Percentiles rank a stretch among this genome's conserved stretches.
Conservation (phyloP, 2,888 invertebrate genomes). For the Aquatica leii region DNA sequence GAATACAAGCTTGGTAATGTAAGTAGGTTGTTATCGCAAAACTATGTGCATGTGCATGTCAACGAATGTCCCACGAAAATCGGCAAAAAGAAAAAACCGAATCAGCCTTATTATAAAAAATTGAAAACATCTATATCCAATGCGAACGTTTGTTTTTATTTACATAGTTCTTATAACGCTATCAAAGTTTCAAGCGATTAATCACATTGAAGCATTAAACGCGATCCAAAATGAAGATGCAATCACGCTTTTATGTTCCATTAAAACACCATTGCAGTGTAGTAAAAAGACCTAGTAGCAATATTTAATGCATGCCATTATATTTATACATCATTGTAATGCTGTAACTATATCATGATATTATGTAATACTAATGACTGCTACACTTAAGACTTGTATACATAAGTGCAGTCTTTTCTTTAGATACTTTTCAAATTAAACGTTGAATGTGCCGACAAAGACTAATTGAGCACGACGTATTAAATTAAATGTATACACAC, state of each 20-base stretch:
- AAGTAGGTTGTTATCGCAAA: conserved; percentile 42
- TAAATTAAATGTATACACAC: too few species aligned
- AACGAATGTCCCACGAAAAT: conserved; percentile 15
- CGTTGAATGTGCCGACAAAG: too few species aligned
- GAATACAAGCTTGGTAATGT: conserved; percentile 35
- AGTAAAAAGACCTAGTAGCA: conserved; percentile 9
- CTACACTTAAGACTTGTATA: too few species aligned
- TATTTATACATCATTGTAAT: conserved; percentile 13
- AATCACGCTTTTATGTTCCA: conserved; percentile 21
- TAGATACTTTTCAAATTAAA: too few species aligned
- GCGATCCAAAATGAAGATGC: conserved; percentile 19
- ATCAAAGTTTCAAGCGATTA: conserved; percentile 16
- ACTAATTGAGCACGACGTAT: too few species aligned
- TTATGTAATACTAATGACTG: too few species aligned
- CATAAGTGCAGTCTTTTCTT: too few species aligned
- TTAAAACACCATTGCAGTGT: conserved; percentile 8
- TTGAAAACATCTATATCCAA: conserved; percentile 3
- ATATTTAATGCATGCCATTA: conserved; percentile 7
- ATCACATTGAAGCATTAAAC: conserved; percentile 19
- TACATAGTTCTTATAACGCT: conserved; percentile 5
- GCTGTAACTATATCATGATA: conserved; percentile 7
- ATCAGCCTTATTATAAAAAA: not conserved
- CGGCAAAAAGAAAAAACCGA: too few species aligned
- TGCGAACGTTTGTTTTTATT: not conserved
- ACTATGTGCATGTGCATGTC: conserved; percentile 36